Percentiles rank a stretch among this genome's conserved stretches.
These are phyloP conservation scores for Grammatotria lemairii DNA, from an alignment of 2,113 vertebrate genomes.

Conservation along the genomic window DNA sequence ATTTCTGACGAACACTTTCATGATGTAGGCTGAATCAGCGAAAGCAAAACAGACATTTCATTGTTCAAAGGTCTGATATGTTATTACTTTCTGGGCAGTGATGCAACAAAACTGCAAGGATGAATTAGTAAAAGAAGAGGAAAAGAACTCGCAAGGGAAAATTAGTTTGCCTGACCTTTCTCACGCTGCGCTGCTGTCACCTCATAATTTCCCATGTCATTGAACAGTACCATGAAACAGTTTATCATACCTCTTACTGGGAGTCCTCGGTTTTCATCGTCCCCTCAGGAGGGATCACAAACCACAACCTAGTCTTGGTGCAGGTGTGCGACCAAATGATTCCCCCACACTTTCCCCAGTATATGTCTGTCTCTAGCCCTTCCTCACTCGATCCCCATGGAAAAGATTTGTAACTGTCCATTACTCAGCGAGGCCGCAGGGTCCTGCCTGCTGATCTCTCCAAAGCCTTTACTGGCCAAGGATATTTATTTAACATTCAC, in stretches of 20 bases:
- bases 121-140: not conserved
- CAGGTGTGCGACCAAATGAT: slow-evolving; percentile 20
- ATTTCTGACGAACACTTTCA: not conserved
- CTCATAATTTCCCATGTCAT: not conserved
- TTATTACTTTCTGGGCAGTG: not conserved
- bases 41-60: not conserved
- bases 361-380: not conserved
- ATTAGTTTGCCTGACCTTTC: not conserved
- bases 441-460: slow-evolving; percentile 7
- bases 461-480: not conserved
- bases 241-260: not conserved
- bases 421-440: not conserved
- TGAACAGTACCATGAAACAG: slow-evolving; percentile 16
- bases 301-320: not conserved
- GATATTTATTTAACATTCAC: slow-evolving; percentile 18
- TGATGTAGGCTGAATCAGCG: not conserved
- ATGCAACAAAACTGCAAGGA: not conserved
- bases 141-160: not conserved
- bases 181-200: not conserved
- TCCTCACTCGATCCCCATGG: not conserved
- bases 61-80: not conserved
- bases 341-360: not conserved
- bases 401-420: slow-evolving; percentile 20
- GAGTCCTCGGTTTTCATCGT: not conserved
- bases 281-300: not conserved